Percentiles rank a stretch among this genome's conserved stretches.
Evolutionary conservation across 2,888 invertebrate genomes (phyloP).

Genomic region (Troides oblongomaculatus): DNA sequence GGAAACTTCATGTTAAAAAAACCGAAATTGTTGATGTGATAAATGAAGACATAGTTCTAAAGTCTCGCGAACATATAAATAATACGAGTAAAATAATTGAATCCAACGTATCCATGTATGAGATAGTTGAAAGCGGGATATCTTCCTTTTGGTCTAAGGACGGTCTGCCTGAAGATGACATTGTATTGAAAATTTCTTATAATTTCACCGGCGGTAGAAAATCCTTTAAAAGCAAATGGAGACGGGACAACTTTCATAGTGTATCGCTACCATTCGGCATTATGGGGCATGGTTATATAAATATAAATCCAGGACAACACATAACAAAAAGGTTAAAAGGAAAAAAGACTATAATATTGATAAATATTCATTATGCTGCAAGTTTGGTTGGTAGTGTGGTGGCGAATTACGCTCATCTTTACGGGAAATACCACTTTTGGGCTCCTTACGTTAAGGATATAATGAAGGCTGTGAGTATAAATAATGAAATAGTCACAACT

Average conservation of each 20-base stretch:
- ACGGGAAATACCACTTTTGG: constrained; percentile 64
- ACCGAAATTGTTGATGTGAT: constrained; percentile 48
- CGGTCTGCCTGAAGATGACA: constrained; percentile 49
- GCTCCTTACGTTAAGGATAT: constrained; percentile 53
- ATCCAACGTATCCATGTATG: constrained; percentile 38
- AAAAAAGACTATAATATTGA: constrained; percentile 46
- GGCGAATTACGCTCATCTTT: constrained; percentile 52
- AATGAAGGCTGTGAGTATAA: constrained; percentile 54
- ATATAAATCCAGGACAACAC: constrained; percentile 46
- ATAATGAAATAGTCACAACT: constrained; percentile 51
- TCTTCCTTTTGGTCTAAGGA: constrained; percentile 48
- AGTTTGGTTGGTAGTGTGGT: constrained; percentile 50
- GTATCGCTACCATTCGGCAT: constrained; percentile 42
- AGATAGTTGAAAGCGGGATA: constrained; percentile 46
- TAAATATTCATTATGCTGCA: constrained; percentile 51
- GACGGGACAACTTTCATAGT: constrained; percentile 39
- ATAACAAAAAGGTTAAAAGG: constrained; percentile 46
- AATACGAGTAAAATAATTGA: constrained; percentile 44
- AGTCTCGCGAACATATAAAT: constrained; percentile 49
- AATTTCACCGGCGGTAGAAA: constrained; percentile 42
- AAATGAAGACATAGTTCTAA: constrained; percentile 45
- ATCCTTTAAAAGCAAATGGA: constrained; percentile 50
- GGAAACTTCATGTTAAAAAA: constrained; percentile 46
- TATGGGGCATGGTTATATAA: constrained; percentile 39
- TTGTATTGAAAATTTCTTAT: constrained; percentile 44